These are phyloP conservation scores for Sebastes paucispinis DNA, from an alignment of 2,797 vertebrate genomes.

Conservation along the genomic window DNA sequence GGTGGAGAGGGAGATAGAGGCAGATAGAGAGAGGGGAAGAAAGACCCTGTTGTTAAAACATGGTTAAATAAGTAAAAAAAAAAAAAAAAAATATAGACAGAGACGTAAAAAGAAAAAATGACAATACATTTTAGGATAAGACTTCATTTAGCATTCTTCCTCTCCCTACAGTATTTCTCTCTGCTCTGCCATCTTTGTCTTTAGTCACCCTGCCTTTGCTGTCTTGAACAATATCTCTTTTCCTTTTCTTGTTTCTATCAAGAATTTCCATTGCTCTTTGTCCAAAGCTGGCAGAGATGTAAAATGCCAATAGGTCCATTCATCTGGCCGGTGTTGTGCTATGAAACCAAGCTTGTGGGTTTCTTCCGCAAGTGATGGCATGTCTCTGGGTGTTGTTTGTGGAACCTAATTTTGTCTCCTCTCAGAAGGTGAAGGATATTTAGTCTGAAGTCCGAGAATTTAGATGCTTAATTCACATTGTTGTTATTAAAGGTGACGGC, in stretches of 20 bases:
- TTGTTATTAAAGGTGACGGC: neutral
- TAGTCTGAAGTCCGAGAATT: neutral
- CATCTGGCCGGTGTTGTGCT: neutral
- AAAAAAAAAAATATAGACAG: conserved; percentile 24
- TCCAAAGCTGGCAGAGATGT: neutral
- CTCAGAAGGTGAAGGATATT: neutral
- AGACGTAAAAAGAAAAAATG: conserved; percentile 13
- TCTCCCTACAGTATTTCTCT: neutral
- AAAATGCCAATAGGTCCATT: neutral
- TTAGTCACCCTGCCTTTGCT: neutral
- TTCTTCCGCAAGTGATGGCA: neutral
- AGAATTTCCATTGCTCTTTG: neutral
- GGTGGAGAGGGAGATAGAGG: conserved; percentile 23
- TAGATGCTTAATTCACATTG: neutral
- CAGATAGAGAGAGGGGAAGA: conserved; percentile 34
- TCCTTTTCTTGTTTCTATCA: neutral
- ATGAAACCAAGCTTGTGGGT: neutral
- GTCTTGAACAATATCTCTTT: neutral
- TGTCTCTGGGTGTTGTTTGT: neutral
- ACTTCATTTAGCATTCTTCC: neutral
- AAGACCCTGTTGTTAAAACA: conserved; percentile 35
- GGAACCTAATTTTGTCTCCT: neutral
- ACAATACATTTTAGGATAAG: neutral
- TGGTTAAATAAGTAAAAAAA: conserved; percentile 28
- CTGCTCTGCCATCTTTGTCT: neutral